A percentile compares a stretch with the other conserved stretches of the same genome.
These are phyloP conservation scores for Tetragonula carbonaria DNA, from an alignment of 2,888 invertebrate genomes.

Conservation along the genomic window DNA sequence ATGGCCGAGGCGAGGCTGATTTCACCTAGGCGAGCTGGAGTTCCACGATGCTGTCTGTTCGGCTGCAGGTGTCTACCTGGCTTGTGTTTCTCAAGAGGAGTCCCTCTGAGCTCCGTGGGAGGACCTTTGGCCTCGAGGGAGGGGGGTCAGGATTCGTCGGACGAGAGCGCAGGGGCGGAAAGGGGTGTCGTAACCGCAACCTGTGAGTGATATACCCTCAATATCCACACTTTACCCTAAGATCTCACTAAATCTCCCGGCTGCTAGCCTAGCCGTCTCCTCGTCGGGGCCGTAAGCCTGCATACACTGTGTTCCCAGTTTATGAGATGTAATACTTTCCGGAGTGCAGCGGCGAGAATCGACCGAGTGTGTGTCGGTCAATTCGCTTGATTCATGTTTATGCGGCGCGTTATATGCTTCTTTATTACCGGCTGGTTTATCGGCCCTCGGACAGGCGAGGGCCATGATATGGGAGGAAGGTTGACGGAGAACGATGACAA, in stretches of 20 bases:
- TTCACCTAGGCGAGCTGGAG: slow-evolving; percentile 39
- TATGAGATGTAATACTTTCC: slow-evolving; percentile 76
- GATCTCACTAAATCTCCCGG: slow-evolving; percentile 80
- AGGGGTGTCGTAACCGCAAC: slow-evolving; percentile 75
- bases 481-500: slow-evolving; percentile 6
- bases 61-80: slow-evolving; percentile 65
- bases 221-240: slow-evolving; percentile 81
- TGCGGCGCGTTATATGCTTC: slow-evolving; percentile 12
- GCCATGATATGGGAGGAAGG: not conserved
- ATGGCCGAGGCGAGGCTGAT: slow-evolving; percentile 64
- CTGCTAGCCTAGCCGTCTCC: slow-evolving; percentile 69
- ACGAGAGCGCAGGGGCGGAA: not conserved
- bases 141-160: not conserved
- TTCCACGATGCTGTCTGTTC: slow-evolving; percentile 32
- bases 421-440: slow-evolving; percentile 29
- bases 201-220: slow-evolving; percentile 82
- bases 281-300: slow-evolving; percentile 62
- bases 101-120: slow-evolving; percentile 19
- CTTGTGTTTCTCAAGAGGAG: slow-evolving; percentile 65
- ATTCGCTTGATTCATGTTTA: slow-evolving; percentile 45
- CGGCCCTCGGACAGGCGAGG: not conserved
- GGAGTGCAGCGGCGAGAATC: slow-evolving; percentile 22
- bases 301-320: slow-evolving; percentile 73
- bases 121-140: slow-evolving; percentile 11
- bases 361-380: slow-evolving; percentile 15